Conservation (phyloP, 2,113 vertebrate genomes). For the Poeciliopsis turrubarensis region DNA sequence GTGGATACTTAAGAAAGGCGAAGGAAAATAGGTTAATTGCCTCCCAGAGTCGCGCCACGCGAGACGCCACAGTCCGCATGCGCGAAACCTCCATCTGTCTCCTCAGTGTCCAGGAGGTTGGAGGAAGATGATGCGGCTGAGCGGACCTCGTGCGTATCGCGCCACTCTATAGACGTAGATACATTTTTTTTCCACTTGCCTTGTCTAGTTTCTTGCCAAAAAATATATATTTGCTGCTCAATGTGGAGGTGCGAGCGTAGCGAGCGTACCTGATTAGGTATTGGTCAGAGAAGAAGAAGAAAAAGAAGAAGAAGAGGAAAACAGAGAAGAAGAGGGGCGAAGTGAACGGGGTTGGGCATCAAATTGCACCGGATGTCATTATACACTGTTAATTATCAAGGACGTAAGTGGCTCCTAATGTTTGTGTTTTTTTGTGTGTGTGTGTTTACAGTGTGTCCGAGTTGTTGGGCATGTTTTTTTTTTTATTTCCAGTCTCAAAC, state of each 20-base stretch:
- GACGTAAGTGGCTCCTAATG: conserved; percentile 60
- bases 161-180: conserved; percentile 47
- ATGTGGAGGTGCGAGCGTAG: conserved; percentile 50
- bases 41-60: background rate
- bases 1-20: background rate
- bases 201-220: conserved; percentile 72
- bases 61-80: conserved; percentile 55
- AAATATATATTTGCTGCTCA: conserved; percentile 34
- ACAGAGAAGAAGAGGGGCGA: background rate
- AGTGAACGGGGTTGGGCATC: conserved; percentile 55
- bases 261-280: conserved; percentile 28
- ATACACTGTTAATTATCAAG: conserved; percentile 64
- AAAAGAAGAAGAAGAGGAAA: background rate
- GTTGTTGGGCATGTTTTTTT: too few species aligned
- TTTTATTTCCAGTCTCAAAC: background rate
- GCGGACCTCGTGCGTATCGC: conserved; percentile 61
- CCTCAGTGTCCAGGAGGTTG: conserved; percentile 49
- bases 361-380: conserved; percentile 77
- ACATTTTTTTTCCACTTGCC: conserved; percentile 43
- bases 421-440: too few species aligned
- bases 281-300: conserved; percentile 9
- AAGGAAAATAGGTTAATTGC: background rate
- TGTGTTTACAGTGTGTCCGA: background rate
- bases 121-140: conserved; percentile 63
- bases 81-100: conserved; percentile 52